Evolutionary conservation across 2,797 vertebrate species (phyloP).

Genomic region (Mormyrops boulengeri): DNA sequence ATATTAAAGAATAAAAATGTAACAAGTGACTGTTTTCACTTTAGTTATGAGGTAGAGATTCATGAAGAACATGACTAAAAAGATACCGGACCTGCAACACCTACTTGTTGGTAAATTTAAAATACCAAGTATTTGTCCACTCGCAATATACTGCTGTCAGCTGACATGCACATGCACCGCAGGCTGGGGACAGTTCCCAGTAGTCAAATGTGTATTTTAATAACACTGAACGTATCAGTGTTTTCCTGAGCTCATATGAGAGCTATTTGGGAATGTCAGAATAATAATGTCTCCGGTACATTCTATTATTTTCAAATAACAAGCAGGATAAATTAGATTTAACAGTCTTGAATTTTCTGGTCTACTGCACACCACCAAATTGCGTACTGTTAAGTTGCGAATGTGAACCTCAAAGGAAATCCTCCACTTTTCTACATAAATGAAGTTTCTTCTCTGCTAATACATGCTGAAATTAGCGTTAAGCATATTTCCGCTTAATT

Average conservation of each 20-base stretch:
- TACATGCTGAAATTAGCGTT: neutral
- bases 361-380: neutral
- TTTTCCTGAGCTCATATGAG: neutral
- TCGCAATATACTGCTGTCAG: neutral
- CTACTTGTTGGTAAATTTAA: neutral
- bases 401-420: neutral
- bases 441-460: neutral
- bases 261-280: neutral
- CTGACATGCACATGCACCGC: neutral
- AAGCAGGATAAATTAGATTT: neutral
- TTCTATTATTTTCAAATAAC: slow-evolving; percentile 11
- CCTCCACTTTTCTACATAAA: neutral
- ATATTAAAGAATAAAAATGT: neutral
- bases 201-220: neutral
- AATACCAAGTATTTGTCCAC: neutral
- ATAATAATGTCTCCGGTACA: neutral
- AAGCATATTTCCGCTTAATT: neutral
- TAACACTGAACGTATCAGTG: neutral
- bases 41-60: neutral
- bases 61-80: neutral
- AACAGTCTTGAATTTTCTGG: slow-evolving; percentile 9
- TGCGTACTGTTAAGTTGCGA: neutral
- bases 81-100: neutral
- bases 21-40: neutral
- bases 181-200: neutral